Base-by-base conservation (phyloP, 2,113 vertebrate genomes). In the Heliornis fulica region DNA sequence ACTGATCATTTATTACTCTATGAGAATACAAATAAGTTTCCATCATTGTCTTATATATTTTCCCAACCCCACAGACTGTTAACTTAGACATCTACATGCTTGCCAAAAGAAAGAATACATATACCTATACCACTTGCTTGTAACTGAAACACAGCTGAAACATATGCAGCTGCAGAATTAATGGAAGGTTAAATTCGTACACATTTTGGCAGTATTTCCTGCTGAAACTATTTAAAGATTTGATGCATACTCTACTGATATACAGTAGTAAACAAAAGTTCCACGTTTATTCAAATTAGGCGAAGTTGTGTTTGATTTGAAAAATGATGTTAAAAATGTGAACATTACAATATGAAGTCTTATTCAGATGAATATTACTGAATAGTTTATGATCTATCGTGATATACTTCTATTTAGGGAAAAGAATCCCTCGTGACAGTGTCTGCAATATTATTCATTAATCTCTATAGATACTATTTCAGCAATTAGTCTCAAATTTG, bases 1-100 rank as follows among this genome's bases (percentile, higher is more conserved):
- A 94, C 96, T 94, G 89, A 90, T 90, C 59, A 95, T 96, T 82
- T 95, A 91, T 97, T 93, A 93, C 71, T 94, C 64, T 66, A 25
- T 90, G 46, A 94, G 94, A 95, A 95, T 81, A 90, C 51, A 93
- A 93, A 97, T 90, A 71, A 22, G 3, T 94, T 94, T 94, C 60
- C 70, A 59, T 95, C 66, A 79, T 31, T 34, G 28, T 66, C 38
- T 72, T 61, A 83, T 10, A 34, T 8, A n/a, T 66, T 92, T 90
- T 82, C 14, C 41, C 43, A 87, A 34, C 38, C 51, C 50, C 66
- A 82, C 8, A 74, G 45, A 70, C 32, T 82, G 29, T 74, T 87
- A 90, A 69, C 79, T 90, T 76, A 83, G 74, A 94, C 74, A 46
- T 17, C 31, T 87, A 36, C 17, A 29, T 75, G 11, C 28, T 59